A percentile compares a stretch with the other conserved stretches of the same genome.
Conservation (phyloP, 2,888 invertebrate species). For the Dynastes grantii region DNA sequence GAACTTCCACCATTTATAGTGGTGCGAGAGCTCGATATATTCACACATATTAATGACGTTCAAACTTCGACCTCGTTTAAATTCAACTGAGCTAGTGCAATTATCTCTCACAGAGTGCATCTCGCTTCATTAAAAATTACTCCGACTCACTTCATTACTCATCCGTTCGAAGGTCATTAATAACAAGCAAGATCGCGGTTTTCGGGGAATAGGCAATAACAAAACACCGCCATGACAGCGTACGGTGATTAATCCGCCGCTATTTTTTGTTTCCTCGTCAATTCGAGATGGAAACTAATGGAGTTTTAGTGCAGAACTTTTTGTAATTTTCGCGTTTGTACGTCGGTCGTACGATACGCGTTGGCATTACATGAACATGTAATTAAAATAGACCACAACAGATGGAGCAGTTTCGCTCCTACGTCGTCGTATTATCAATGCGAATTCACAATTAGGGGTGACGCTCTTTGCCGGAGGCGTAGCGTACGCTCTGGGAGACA, state of each 20-base stretch:
- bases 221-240: slow-evolving; percentile 23
- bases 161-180: slow-evolving; percentile 28
- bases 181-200: slow-evolving; percentile 19
- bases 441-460: slow-evolving; percentile 37
- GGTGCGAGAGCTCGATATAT: too few species aligned
- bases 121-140: slow-evolving; percentile 20
- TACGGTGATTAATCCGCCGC: slow-evolving; percentile 23
- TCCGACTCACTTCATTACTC: slow-evolving; percentile 28
- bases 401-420: slow-evolving; percentile 7
- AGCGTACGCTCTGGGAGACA: slow-evolving; percentile 27
- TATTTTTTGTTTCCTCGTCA: slow-evolving; percentile 14
- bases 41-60: too few species aligned
- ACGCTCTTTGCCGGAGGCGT: slow-evolving; percentile 20
- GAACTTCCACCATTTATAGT: too few species aligned
- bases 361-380: slow-evolving; percentile 22
- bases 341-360: slow-evolving; percentile 4
- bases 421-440: slow-evolving; percentile 18
- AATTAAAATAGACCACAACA: slow-evolving; percentile 31
- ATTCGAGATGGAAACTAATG: slow-evolving; percentile 11
- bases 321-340: slow-evolving; percentile 2
- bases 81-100: not conserved
- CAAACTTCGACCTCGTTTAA: too few species aligned
- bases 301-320: slow-evolving; percentile 24
- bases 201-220: slow-evolving; percentile 22
- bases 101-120: slow-evolving; percentile 7